Evolutionary conservation across 2,888 invertebrate species (phyloP).

Genomic region (Terebella lapidaria): DNA sequence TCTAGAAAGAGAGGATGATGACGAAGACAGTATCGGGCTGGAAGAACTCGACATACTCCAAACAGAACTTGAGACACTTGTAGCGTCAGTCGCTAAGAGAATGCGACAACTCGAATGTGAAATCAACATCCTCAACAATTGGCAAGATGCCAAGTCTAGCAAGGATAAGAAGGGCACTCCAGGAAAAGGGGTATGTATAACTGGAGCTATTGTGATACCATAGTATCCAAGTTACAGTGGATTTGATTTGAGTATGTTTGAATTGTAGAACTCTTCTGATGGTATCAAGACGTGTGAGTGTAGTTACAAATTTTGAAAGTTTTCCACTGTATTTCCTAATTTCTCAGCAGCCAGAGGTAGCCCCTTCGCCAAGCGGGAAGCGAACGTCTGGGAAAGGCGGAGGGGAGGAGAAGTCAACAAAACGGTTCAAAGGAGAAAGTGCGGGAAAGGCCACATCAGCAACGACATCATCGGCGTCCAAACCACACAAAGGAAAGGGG

Average conservation of each 20-base stretch:
- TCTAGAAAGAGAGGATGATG: conserved; percentile 26
- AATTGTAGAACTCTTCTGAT: too few species aligned
- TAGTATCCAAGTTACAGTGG: conserved; percentile 54
- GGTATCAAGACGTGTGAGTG: too few species aligned
- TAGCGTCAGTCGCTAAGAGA: conserved; percentile 77
- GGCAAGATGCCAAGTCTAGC: conserved; percentile 9
- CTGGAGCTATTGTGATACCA: conserved; percentile 7
- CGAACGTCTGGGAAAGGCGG: conserved; percentile 51
- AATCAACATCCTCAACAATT: conserved; percentile 30
- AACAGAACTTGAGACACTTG: conserved; percentile 76
- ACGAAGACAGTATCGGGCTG: conserved; percentile 74
- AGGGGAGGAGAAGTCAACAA: conserved; percentile 59
- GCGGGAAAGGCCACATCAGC: conserved; percentile 34
- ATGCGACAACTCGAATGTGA: conserved; percentile 66
- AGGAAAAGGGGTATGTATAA: conserved; percentile 15
- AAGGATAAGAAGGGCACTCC: conserved; percentile 11
- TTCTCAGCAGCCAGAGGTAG: not conserved
- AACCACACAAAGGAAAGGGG: conserved; percentile 38
- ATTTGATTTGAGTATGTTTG: too few species aligned
- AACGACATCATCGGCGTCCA: conserved; percentile 27
- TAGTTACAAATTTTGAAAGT: too few species aligned
- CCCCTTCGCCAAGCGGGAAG: conserved; percentile 56
- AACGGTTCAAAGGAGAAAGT: conserved; percentile 53
- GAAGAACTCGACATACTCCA: conserved; percentile 86
- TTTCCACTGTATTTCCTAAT: too few species aligned